Conservation (phyloP, 2,113 vertebrate genomes). For the Anthoscopus minutus region DNA sequence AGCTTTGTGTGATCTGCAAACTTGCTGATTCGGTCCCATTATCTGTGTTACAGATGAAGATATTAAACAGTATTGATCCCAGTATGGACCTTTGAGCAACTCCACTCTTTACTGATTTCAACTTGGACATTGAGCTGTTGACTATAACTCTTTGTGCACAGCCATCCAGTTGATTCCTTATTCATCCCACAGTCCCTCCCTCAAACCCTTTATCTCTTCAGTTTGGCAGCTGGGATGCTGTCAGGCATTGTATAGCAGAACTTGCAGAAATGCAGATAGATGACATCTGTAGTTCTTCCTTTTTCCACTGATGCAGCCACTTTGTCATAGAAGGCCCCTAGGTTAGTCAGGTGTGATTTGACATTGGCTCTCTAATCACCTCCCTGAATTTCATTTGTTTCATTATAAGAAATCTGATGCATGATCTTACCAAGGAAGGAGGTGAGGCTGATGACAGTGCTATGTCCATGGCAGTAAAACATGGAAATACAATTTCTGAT, state of each 20-base stretch:
- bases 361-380: neutral
- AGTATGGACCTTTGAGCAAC: neutral
- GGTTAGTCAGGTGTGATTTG: neutral
- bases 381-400: neutral
- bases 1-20: neutral
- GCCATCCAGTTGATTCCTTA: neutral
- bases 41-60: neutral
- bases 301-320: neutral
- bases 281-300: neutral
- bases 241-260: rapidly evolving
- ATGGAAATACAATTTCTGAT: neutral
- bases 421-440: neutral
- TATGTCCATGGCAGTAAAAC: neutral
- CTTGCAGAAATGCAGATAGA: neutral
- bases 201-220: neutral
- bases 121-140: neutral
- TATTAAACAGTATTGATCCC: neutral
- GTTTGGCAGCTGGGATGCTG: neutral
- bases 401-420: neutral
- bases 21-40: neutral
- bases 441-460: neutral
- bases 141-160: neutral
- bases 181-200: neutral
- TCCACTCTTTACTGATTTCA: neutral
- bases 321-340: rapidly evolving